Base-by-base conservation (phyloP, 2,888 invertebrate genomes). In the Hemithea aestivaria region DNA sequence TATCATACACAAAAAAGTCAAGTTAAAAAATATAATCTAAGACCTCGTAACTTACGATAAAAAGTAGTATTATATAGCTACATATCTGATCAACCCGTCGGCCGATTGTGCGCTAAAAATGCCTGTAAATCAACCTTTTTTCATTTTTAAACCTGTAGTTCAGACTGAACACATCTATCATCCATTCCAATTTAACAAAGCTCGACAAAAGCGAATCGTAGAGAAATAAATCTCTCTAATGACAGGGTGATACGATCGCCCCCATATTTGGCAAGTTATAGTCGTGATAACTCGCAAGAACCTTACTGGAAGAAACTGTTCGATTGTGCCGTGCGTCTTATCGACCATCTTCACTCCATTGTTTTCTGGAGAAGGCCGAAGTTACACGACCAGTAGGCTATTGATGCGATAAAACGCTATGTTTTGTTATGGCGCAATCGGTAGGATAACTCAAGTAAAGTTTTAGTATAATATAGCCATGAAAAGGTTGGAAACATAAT, bases 291-390 rank as follows among this genome's bases (percentile, higher is more conserved):
- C 16, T 35, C 45, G 38, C 46, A 49, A 43, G 50, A 47, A 54
- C 65, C 62, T 62, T 57, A 60, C 62, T 61, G 48, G 53, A 58
- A 63, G 66, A 61, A 63, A 53, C 51, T 46, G 37, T 63, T 66
- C 67, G 65, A 54, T 39, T 40, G 40, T 43, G 33, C 40, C 45
- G 54, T 59, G 62, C 62, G 58, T 54, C 47, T 56, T 69, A 69
- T 71, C 67, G 48, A 47, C 43, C 51, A 70, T 69, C 64, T 62
- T 25, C 38, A 40, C 28, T 27, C 58, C 42, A 64, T 71, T 70
- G 70, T 70, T 59, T 63, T 51, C 48, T 38, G 34, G 35, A 54
- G 48, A 44, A 41, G 40, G 35, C 35, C 7, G 11, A 7, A 10
- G 20, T 16, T 8, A 29, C 25, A n/a, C 16, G 20, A 4, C 8